A percentile compares a stretch with the other conserved stretches of the same genome.
Evolutionary conservation across 2,888 invertebrate species (phyloP).

Genomic region (Stegophylla sp.): DNA sequence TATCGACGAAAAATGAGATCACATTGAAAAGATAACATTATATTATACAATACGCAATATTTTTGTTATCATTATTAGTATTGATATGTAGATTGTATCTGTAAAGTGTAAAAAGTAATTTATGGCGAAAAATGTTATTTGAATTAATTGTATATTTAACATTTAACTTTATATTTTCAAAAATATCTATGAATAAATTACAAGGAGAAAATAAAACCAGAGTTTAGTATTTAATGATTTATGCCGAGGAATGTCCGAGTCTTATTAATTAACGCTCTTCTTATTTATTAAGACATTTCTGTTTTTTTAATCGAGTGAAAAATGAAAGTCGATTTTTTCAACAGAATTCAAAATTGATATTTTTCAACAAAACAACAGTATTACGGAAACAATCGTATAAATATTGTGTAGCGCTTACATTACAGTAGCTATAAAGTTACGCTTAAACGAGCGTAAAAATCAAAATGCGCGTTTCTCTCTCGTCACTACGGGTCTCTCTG

Average conservation of each 20-base stretch:
- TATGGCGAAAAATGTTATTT: too few species aligned
- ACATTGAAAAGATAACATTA: background rate
- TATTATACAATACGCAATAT: too few species aligned
- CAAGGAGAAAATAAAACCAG: too few species aligned
- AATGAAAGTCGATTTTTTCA: background rate
- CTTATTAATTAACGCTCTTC: too few species aligned
- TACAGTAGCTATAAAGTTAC: background rate
- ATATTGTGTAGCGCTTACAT: background rate
- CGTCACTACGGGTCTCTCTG: background rate
- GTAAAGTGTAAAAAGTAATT: too few species aligned
- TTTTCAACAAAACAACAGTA: background rate
- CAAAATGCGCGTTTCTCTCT: conserved; percentile 6
- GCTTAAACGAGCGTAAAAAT: background rate
- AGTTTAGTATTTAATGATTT: too few species aligned
- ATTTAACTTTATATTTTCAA: background rate
- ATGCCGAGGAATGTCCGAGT: too few species aligned
- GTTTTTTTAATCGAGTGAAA: background rate
- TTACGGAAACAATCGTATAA: too few species aligned
- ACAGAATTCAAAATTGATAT: conserved; percentile 4
- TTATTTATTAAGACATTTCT: background rate
- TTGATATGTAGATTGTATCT: too few species aligned
- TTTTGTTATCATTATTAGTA: too few species aligned
- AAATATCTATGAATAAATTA: too few species aligned
- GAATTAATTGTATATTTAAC: background rate
- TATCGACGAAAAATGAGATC: conserved; percentile 7